Percentiles rank a stretch among this genome's conserved stretches.
phyloP scores from a whole-genome alignment of 2,888 invertebrate species.

The Arctia plantaginis region DNA sequence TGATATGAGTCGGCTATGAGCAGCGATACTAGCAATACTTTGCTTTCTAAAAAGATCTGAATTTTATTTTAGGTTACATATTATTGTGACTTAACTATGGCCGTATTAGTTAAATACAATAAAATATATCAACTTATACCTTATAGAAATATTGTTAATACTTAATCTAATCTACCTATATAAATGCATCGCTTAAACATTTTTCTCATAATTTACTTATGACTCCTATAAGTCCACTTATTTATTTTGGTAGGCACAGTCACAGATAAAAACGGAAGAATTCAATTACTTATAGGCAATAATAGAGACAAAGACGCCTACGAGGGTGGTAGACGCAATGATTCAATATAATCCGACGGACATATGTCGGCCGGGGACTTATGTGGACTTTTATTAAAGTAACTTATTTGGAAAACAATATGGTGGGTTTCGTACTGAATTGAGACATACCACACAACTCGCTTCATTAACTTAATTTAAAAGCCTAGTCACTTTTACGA shows the following conservation, averaged over 20 bases:
- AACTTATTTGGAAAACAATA: constrained; percentile 72
- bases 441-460: constrained; percentile 49
- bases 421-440: constrained; percentile 43
- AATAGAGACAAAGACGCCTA: constrained; percentile 53
- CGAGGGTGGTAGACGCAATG: constrained; percentile 68
- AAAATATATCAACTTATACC: not conserved
- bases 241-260: constrained; percentile 6
- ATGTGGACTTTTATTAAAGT: constrained; percentile 77
- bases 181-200: not conserved
- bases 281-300: constrained; percentile 58
- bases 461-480: constrained; percentile 43
- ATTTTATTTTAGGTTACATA: not conserved
- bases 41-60: not conserved
- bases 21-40: not conserved
- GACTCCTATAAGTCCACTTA: not conserved
- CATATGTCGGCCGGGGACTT: constrained; percentile 74
- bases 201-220: not conserved
- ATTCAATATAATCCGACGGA: constrained; percentile 77
- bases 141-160: not conserved
- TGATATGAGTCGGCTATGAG: not conserved
- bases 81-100: not conserved
- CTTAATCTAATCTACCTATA: not conserved
- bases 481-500: constrained; percentile 22
- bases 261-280: constrained; percentile 39
- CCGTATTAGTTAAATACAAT: not conserved